Percentiles rank a stretch among this genome's conserved stretches.
phyloP scores from a whole-genome alignment of 2,113 vertebrate species.

The Sarotherodon lohbergeri region DNA sequence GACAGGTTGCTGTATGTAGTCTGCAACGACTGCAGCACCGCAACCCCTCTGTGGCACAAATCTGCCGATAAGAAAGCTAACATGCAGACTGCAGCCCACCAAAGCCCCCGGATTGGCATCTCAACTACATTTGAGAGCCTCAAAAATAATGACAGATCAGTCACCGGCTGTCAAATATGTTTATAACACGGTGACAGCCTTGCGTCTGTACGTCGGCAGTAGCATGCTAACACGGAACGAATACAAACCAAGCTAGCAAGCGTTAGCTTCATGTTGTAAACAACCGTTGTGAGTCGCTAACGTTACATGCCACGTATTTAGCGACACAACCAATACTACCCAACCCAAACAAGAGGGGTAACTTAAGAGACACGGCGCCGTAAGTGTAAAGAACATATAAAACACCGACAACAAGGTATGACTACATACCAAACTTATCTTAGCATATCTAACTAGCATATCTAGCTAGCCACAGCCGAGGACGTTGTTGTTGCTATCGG shows the following conservation, averaged over 20 bases:
- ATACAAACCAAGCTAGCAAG: slow-evolving; percentile 22
- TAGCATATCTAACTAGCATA: slow-evolving; percentile 46
- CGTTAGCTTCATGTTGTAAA: slow-evolving; percentile 61
- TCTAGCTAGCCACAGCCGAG: slow-evolving; percentile 47
- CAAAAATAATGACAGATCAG: neutral
- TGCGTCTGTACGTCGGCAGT: neutral
- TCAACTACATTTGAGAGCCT: neutral
- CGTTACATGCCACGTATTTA: slow-evolving; percentile 32
- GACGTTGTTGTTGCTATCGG: slow-evolving; percentile 51
- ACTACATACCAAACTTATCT: slow-evolving; percentile 22
- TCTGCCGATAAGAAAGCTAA: slow-evolving; percentile 12
- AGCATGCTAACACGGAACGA: slow-evolving; percentile 46
- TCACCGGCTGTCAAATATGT: neutral
- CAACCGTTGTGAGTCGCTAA: slow-evolving; percentile 32
- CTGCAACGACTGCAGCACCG: slow-evolving; percentile 43
- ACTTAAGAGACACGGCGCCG: neutral
- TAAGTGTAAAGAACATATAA: neutral
- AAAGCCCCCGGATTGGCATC: neutral
- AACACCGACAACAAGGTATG: neutral
- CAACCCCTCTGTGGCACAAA: slow-evolving; percentile 1
- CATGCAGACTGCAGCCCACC: neutral
- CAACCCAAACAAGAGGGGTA: neutral
- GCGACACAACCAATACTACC: neutral
- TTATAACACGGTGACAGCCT: neutral
- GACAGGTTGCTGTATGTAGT: neutral